Evolutionary conservation across 1,140 invertebrate species (phyloP).

Genomic region (Daktulosphaira vitifoliae): DNA sequence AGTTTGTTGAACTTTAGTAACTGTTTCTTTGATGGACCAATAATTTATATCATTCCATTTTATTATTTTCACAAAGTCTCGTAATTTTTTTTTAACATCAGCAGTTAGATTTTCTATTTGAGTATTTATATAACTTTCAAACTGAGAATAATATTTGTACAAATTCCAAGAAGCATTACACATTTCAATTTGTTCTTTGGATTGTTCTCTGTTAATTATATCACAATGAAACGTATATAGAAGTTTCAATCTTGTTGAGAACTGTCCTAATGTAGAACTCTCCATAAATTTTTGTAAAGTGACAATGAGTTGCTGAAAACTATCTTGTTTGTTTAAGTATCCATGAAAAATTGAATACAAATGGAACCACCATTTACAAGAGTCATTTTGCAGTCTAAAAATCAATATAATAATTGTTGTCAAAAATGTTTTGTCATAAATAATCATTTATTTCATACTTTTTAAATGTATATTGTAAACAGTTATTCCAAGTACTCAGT

Average conservation of each 20-base stretch:
- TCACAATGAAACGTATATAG: constrained; percentile 71
- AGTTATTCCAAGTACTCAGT: constrained; percentile 74
- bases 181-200: constrained; percentile 47
- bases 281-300: constrained; percentile 76
- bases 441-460: constrained; percentile 41
- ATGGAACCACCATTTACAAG: constrained; percentile 83
- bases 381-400: constrained; percentile 48
- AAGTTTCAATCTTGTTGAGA: constrained; percentile 65
- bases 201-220: constrained; percentile 23
- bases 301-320: constrained; percentile 45
- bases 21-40: constrained; percentile 80
- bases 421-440: background rate
- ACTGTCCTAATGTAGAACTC: constrained; percentile 74
- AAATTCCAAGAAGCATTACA: constrained; percentile 73
- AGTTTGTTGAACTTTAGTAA: constrained; percentile 78
- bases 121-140: constrained; percentile 53
- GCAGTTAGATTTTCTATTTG: constrained; percentile 56
- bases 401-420: constrained; percentile 18
- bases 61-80: constrained; percentile 91
- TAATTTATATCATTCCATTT: constrained; percentile 88
- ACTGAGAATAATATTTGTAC: constrained; percentile 77
- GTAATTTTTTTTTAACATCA: constrained; percentile 84
- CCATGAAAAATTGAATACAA: constrained; percentile 61
- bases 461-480: constrained; percentile 45
- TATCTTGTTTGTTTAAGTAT: constrained; percentile 38